Evolutionary conservation across 1,140 invertebrate genomes (phyloP).

Genomic region (Ostrea denselamellosa): DNA sequence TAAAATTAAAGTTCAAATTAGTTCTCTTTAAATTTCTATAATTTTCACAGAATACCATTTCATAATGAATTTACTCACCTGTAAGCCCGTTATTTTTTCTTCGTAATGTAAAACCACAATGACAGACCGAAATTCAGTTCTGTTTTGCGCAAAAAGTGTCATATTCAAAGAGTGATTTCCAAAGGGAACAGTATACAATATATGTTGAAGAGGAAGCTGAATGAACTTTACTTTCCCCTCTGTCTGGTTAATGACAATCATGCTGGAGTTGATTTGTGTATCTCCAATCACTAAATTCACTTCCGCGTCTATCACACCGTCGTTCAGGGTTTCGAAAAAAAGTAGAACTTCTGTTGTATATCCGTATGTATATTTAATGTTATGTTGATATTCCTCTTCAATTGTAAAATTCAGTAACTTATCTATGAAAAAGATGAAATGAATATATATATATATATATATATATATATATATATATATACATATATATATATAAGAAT

Average conservation of each 20-base stretch:
- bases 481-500: too few species aligned
- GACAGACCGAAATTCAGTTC: neutral
- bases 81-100: conserved; percentile 15
- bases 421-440: neutral
- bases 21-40: neutral
- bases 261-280: neutral
- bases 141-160: conserved; percentile 8
- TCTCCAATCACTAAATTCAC: conserved; percentile 11
- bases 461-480: too few species aligned
- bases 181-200: neutral
- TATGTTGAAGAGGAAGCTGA: neutral
- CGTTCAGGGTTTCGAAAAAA: neutral
- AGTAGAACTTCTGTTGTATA: neutral
- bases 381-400: neutral
- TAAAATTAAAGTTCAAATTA: neutral
- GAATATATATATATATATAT: too few species aligned
- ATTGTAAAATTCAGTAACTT: conserved; percentile 3
- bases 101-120: neutral
- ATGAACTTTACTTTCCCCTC: neutral
- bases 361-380: neutral
- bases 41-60: neutral
- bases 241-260: neutral
- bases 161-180: conserved; percentile 1
- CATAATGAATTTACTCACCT: conserved; percentile 22
- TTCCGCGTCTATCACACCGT: neutral